Conservation (phyloP, 2,888 invertebrate genomes). For the Sepioteuthis lessoniana region DNA sequence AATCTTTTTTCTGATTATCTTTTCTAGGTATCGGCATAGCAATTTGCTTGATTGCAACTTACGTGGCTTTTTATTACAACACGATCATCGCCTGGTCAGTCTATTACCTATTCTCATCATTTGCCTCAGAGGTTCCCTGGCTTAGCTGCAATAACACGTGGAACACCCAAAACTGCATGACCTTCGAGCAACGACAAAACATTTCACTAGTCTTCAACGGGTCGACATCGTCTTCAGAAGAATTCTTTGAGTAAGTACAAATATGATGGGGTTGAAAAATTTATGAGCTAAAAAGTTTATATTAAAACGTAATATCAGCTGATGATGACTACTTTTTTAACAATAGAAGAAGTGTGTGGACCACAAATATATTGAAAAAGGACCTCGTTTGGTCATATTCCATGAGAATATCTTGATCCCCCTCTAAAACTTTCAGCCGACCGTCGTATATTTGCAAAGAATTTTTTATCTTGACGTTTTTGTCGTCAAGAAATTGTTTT, state of each 20-base stretch:
- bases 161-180: slow-evolving; percentile 78
- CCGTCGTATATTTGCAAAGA: too few species aligned
- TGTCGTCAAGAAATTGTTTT: neutral
- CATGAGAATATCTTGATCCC: too few species aligned
- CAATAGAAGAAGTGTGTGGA: too few species aligned
- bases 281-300: too few species aligned
- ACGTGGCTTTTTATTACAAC: slow-evolving; percentile 90
- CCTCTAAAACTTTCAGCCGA: too few species aligned
- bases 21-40: slow-evolving; percentile 92
- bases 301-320: too few species aligned
- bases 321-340: too few species aligned
- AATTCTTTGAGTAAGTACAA: slow-evolving; percentile 64
- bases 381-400: too few species aligned
- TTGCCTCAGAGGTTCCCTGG: slow-evolving; percentile 74
- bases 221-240: slow-evolving; percentile 61
- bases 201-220: slow-evolving; percentile 52
- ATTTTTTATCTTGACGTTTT: too few species aligned
- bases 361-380: too few species aligned
- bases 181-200: slow-evolving; percentile 71
- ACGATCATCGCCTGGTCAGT: slow-evolving; percentile 95
- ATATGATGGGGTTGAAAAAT: neutral
- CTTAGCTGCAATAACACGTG: slow-evolving; percentile 73
- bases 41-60: slow-evolving; percentile 89
- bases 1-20: slow-evolving; percentile 46
- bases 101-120: slow-evolving; percentile 74